A percentile compares a stretch with the other conserved stretches of the same genome.
These are phyloP conservation scores for Hermaeophaga mercurialis DNA, from an alignment of 2,888 invertebrate species.

Conservation along the genomic window DNA sequence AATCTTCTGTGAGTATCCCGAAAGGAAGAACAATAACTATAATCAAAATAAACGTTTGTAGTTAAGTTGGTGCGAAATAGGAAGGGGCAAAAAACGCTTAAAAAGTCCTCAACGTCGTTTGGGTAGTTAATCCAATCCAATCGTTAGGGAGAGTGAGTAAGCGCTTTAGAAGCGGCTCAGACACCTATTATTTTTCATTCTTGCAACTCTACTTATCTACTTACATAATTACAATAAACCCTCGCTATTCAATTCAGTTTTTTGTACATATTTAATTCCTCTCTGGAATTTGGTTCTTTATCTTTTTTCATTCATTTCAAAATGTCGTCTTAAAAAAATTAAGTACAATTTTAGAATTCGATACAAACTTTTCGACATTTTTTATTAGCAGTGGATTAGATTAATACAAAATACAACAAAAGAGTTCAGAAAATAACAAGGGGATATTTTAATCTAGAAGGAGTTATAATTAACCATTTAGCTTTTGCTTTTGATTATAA, in stretches of 20 bases:
- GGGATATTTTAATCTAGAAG: no score
- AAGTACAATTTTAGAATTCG: no score
- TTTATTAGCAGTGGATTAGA: no score
- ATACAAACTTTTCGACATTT: no score
- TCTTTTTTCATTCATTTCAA: background rate
- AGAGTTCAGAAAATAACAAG: no score
- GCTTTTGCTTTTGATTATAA: no score
- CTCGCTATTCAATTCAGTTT: conserved; percentile 36
- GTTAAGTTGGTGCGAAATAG: conserved; percentile 8
- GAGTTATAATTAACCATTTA: no score
- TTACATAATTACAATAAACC: conserved; percentile 44
- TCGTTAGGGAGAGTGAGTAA: conserved; percentile 47
- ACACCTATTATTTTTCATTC: conserved; percentile 43
- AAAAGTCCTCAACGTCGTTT: conserved; percentile 1
- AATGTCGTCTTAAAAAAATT: no score
- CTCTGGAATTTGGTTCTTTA: conserved; percentile 10
- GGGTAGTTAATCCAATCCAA: conserved; percentile 36
- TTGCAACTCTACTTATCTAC: conserved; percentile 40
- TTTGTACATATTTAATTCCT: conserved; percentile 36
- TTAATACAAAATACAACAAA: no score
- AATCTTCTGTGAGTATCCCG: background rate
- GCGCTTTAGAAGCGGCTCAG: conserved; percentile 35
- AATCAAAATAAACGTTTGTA: conserved; percentile 24
- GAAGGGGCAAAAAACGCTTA: background rate
- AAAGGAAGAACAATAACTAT: conserved; percentile 8